A percentile compares a stretch with the other conserved stretches of the same genome.
Conservation (phyloP, 1,140 invertebrate genomes). For the Drosophila kanapiae region DNA sequence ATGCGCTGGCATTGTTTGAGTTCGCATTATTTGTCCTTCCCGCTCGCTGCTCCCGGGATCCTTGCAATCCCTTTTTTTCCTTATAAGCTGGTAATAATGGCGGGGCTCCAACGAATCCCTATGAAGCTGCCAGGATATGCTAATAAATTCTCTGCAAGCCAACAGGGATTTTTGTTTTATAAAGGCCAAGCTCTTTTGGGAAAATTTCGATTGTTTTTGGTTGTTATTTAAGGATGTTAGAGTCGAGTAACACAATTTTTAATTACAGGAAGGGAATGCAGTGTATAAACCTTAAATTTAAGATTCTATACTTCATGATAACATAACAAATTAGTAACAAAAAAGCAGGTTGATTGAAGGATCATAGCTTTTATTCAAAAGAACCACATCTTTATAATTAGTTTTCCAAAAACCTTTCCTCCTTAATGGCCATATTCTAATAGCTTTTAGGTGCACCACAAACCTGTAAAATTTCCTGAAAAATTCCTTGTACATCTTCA, state of each 20-base stretch:
- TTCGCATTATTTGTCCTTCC: slow-evolving; percentile 56
- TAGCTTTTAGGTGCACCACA: neutral
- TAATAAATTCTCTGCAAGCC: slow-evolving; percentile 18
- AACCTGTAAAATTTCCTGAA: neutral
- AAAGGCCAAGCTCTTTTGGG: neutral
- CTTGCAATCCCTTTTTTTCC: slow-evolving; percentile 61
- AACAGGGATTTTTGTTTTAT: slow-evolving; percentile 22
- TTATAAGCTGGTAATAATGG: slow-evolving; percentile 51
- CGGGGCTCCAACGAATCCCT: slow-evolving; percentile 22
- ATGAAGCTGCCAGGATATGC: slow-evolving; percentile 9
- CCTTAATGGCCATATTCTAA: neutral
- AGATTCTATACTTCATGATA: too few species aligned
- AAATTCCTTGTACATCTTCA: neutral
- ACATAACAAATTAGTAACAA: too few species aligned
- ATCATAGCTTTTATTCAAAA: neutral
- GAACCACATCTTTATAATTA: too few species aligned
- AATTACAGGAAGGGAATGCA: neutral
- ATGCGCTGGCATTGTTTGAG: slow-evolving; percentile 70
- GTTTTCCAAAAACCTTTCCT: neutral
- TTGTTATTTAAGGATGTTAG: neutral
- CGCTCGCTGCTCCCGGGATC: slow-evolving; percentile 34
- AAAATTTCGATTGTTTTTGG: neutral
- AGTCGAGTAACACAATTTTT: neutral
- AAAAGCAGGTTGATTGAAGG: too few species aligned
- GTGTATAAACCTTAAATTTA: neutral